A percentile compares a stretch with the other conserved stretches of the same genome.
These are phyloP conservation scores for Anabas testudineus DNA, from an alignment of 2,797 vertebrate species.

Conservation along the genomic window DNA sequence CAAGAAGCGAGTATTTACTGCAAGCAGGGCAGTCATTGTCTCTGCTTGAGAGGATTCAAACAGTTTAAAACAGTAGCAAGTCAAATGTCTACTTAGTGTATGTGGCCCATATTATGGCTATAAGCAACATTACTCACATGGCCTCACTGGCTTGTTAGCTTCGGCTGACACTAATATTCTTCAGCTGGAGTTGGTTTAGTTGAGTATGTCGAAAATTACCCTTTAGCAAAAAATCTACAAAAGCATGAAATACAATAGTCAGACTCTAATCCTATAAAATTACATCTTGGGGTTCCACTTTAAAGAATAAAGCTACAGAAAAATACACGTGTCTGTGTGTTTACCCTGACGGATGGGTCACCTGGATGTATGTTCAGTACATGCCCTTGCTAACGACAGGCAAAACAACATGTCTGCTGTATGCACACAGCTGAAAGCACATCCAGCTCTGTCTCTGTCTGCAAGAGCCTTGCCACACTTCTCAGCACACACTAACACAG, in stretches of 20 bases:
- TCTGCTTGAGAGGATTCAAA: constrained; percentile 1
- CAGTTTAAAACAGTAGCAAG: constrained; percentile 24
- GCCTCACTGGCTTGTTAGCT: constrained; percentile 57
- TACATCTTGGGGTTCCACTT: constrained; percentile 12
- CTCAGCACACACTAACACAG: constrained; percentile 27
- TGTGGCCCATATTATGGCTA: constrained; percentile 38
- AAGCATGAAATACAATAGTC: constrained; percentile 51
- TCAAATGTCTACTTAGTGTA: constrained; percentile 34
- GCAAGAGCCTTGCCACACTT: constrained; percentile 43
- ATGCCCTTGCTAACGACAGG: constrained; percentile 16
- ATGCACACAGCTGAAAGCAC: constrained; percentile 30
- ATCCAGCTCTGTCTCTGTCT: constrained; percentile 46
- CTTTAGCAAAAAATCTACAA: constrained; percentile 58
- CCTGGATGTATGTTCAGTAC: constrained; percentile 3
- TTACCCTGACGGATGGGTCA: constrained; percentile 33
- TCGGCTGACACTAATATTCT: constrained; percentile 59
- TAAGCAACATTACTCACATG: constrained; percentile 56
- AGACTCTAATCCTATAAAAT: constrained; percentile 27
- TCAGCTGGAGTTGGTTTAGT: constrained; percentile 69
- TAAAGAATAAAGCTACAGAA: constrained; percentile 25
- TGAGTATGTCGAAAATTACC: constrained; percentile 60
- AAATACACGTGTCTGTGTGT: not conserved
- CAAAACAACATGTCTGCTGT: constrained; percentile 31
- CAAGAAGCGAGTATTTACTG: not conserved
- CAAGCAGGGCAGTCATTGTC: not conserved